Evolutionary conservation across 2,888 invertebrate species (phyloP).

Genomic region (Alloscopus bannaensis): DNA sequence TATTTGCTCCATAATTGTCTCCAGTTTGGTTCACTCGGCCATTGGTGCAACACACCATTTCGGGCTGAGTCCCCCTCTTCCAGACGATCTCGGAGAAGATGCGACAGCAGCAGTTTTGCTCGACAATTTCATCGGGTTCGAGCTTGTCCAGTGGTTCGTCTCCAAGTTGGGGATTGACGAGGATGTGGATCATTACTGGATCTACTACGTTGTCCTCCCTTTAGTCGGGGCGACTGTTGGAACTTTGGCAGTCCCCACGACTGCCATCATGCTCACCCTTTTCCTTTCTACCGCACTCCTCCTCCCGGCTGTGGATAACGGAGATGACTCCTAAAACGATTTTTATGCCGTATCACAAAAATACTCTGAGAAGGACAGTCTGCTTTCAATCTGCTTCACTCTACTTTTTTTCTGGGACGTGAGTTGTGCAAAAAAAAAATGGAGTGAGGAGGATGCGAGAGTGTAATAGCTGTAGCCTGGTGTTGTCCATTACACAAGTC

Average conservation of each 20-base stretch:
- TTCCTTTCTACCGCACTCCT: slow-evolving; percentile 20
- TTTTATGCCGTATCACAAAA: not conserved
- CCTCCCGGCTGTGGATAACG: slow-evolving; percentile 32
- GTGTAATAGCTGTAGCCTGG: no score
- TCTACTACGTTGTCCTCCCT: slow-evolving; percentile 15
- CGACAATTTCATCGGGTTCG: not conserved
- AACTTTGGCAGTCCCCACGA: slow-evolving; percentile 2
- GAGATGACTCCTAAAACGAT: slow-evolving; percentile 18
- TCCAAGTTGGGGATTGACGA: slow-evolving; percentile 20
- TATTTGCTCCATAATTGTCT: no score
- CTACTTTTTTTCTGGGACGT: not conserved
- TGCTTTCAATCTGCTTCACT: not conserved
- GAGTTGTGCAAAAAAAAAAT: not conserved
- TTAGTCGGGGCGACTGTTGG: slow-evolving; percentile 4
- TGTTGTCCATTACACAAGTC: slow-evolving; percentile 12
- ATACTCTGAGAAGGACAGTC: not conserved
- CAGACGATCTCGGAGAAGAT: not conserved
- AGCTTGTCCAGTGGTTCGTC: not conserved
- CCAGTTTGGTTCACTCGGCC: not conserved
- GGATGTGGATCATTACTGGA: slow-evolving; percentile 18
- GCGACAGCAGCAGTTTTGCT: slow-evolving; percentile 2
- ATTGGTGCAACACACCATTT: slow-evolving; percentile 1
- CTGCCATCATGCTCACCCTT: slow-evolving; percentile 26
- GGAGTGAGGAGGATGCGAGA: not conserved
- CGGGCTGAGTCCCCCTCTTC: not conserved